phyloP scores from a whole-genome alignment of 2,797 vertebrate species.

The Clarias fuscus region DNA sequence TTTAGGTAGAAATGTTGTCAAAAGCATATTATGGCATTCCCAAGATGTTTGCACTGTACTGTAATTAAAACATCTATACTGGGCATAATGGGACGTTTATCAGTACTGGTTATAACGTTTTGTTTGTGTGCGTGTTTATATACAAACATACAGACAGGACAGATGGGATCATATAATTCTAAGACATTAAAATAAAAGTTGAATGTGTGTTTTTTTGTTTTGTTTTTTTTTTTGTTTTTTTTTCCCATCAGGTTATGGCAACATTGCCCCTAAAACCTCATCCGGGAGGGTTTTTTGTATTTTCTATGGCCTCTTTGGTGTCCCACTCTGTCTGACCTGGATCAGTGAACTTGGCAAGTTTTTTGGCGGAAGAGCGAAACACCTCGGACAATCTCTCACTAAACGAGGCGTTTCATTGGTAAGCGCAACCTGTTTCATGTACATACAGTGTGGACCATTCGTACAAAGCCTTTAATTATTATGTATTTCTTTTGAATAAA shows the following conservation, averaged over 20 bases:
- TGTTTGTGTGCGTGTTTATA: too few relatives aligned
- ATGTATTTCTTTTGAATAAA: background rate
- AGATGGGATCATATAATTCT: background rate
- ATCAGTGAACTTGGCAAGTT: conserved; percentile 98
- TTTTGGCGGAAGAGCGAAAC: conserved; percentile 96
- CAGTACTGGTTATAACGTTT: too few relatives aligned
- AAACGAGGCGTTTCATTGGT: conserved; percentile 93
- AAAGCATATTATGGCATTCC: too few relatives aligned
- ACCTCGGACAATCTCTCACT: conserved; percentile 90
- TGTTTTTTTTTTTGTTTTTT: conserved; percentile 22
- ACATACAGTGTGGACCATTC: background rate
- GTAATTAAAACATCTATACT: too few relatives aligned
- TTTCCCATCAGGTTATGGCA: conserved; percentile 84
- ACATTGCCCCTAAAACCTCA: conserved; percentile 93
- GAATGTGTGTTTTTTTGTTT: background rate
- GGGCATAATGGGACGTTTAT: too few relatives aligned
- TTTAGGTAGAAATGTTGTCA: too few relatives aligned
- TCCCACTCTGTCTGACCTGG: conserved; percentile 96
- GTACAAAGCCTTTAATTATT: background rate
- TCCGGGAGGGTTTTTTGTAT: conserved; percentile 93
- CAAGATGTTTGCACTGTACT: too few relatives aligned
- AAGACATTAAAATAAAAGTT: background rate
- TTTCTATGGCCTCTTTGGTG: conserved; percentile 97
- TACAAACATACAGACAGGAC: too few relatives aligned
- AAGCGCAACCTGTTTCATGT: conserved; percentile 47